phyloP scores from a whole-genome alignment of 92 coral and sea anemone genomes.

The Blastomussa wellsi region DNA sequence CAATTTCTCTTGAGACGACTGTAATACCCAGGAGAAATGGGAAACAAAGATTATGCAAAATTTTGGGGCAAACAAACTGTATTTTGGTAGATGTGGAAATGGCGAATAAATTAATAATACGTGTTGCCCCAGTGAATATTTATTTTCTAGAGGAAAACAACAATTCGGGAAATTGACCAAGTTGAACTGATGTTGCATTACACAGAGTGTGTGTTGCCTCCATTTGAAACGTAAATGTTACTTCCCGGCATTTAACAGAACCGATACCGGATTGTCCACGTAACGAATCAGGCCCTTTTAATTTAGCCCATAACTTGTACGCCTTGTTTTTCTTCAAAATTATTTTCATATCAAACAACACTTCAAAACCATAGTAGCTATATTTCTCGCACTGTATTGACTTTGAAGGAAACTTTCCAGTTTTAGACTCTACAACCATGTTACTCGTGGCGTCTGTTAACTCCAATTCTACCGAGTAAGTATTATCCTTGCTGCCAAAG shows the following conservation, averaged over 20 bases:
- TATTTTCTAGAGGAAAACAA: neutral
- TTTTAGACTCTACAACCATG: neutral
- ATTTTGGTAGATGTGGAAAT: too few species aligned
- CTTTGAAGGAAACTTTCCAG: neutral
- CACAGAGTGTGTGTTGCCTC: neutral
- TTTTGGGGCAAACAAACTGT: too few species aligned
- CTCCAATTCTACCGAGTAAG: neutral
- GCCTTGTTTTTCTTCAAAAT: neutral
- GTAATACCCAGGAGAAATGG: too few species aligned
- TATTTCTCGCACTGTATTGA: neutral
- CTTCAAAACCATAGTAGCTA: neutral
- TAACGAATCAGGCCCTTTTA: neutral
- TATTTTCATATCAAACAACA: neutral
- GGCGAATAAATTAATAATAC: too few species aligned
- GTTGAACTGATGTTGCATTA: neutral
- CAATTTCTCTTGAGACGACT: too few species aligned
- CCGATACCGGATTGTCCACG: neutral
- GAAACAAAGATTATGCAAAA: too few species aligned
- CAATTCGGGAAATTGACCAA: neutral
- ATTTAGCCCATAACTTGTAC: neutral
- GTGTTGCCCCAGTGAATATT: too few species aligned
- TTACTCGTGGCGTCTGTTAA: neutral
- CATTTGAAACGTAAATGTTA: neutral
- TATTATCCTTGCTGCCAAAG: neutral
- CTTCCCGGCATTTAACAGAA: neutral